Evolutionary conservation across 2,113 vertebrate genomes (phyloP), one percentile per base, ranked within the genome.

Genomic region (Zeus faber): DNA sequence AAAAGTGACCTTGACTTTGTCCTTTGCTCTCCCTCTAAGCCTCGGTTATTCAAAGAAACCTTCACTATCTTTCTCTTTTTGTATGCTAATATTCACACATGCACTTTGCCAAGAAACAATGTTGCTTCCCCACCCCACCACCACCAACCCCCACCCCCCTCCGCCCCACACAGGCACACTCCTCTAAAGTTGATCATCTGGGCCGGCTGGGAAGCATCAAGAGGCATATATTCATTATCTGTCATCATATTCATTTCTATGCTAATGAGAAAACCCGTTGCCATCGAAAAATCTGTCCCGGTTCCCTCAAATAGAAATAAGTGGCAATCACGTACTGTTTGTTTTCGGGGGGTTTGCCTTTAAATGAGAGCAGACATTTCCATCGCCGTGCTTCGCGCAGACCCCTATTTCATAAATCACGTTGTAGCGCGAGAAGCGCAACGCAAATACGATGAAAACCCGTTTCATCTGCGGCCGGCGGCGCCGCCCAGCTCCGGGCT

Each of bases 161-260:
- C 20, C 67, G 70, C 49, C 51, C n/a, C n/a, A n/a, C n/a, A n/a
- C n/a, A n/a, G n/a, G n/a, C n/a, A n/a, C n/a, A n/a, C n/a, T n/a
- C n/a, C n/a, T 72, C 46, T 62, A 53, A 54, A 55, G 70, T 79
- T 82, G 74, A 82, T 85, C 70, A 69, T 82, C 60, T 73, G 40
- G 68, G 54, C 74, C 65, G 67, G 62, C 65, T 66, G 58, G 49
- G 49, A 60, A 82, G 81, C 82, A 84, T 86, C 81, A 83, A 86
- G 77, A 88, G 78, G 65, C 84, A 84, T 81, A 86, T 79, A 87
- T 88, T 90, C 81, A 89, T 89, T 90, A 89, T 89, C 87, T 89
- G 82, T 72, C 85, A 88, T 90, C 86, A 88, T 90, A 89, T 90
- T 90, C 83, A 89, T 90, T 90, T 88, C 85, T 89, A 88, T 90